A percentile compares a stretch with the other conserved stretches of the same genome.
These are phyloP conservation scores for Coremacera marginata DNA, from an alignment of 2,888 invertebrate species.

Conservation along the genomic window DNA sequence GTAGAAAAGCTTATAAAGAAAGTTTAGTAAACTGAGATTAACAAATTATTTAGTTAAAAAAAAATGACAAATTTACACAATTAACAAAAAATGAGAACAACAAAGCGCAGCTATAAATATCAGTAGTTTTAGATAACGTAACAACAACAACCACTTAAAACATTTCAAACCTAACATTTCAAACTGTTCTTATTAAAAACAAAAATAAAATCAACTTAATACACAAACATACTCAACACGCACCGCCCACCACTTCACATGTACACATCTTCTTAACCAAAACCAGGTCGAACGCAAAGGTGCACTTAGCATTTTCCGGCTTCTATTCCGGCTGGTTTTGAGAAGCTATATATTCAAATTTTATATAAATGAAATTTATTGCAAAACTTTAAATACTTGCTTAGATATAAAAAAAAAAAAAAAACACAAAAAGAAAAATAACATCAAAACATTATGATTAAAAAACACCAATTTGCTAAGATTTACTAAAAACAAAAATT, in stretches of 20 bases:
- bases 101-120: constrained; percentile 17
- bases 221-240: neutral
- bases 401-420: constrained; percentile 25
- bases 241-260: constrained; percentile 25
- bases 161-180: constrained; percentile 1
- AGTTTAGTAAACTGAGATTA: constrained; percentile 42
- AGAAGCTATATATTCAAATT: constrained; percentile 29
- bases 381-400: neutral
- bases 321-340: constrained; percentile 4
- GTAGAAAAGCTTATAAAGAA: constrained; percentile 39
- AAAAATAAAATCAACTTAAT: neutral
- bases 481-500: constrained; percentile 19
- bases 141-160: neutral
- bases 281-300: constrained; percentile 30
- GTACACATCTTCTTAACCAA: constrained; percentile 26
- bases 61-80: neutral
- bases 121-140: neutral
- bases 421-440: constrained; percentile 19
- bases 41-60: constrained; percentile 44
- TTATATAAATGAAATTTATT: constrained; percentile 4
- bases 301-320: constrained; percentile 34
- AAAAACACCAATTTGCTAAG: constrained; percentile 39
- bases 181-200: neutral
- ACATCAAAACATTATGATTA: constrained; percentile 38
- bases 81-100: neutral